Evolutionary conservation across 1,140 invertebrate genomes (phyloP).

Genomic region (Ceratina japonica): DNA sequence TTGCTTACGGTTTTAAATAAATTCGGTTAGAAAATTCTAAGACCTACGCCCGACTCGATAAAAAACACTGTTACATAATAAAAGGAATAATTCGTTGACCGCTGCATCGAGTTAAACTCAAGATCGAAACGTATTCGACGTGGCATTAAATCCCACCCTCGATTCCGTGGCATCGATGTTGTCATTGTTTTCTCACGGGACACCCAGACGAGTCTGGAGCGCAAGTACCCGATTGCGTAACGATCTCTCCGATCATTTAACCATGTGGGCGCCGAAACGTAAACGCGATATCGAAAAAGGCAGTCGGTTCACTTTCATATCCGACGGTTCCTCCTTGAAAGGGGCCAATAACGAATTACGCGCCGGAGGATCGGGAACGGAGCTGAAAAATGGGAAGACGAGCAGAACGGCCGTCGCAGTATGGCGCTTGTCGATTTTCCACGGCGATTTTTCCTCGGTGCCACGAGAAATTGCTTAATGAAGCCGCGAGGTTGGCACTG

Average conservation of each 20-base stretch:
- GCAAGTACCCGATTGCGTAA: slow-evolving; percentile 27
- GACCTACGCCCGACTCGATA: no score
- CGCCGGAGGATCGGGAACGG: neutral
- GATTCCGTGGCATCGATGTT: slow-evolving; percentile 5
- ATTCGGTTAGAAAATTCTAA: no score
- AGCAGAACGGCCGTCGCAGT: no score
- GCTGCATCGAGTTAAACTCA: neutral
- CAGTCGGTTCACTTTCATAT: neutral
- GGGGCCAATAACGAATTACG: neutral
- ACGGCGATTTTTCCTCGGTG: slow-evolving; percentile 50
- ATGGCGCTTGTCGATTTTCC: slow-evolving; percentile 45
- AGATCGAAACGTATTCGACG: neutral
- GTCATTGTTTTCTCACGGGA: slow-evolving; percentile 29
- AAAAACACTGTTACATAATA: no score
- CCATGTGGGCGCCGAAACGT: slow-evolving; percentile 38
- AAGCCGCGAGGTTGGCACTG: slow-evolving; percentile 72
- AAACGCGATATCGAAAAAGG: slow-evolving; percentile 21
- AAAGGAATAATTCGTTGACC: neutral
- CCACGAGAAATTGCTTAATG: slow-evolving; percentile 78
- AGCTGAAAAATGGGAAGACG: slow-evolving; percentile 1
- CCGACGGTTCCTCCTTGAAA: neutral
- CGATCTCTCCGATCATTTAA: neutral
- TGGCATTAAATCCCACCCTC: neutral
- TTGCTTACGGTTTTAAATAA: no score
- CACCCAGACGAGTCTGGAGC: slow-evolving; percentile 26